phyloP scores from a whole-genome alignment of 2,113 vertebrate genomes.

The Eira barbara region DNA sequence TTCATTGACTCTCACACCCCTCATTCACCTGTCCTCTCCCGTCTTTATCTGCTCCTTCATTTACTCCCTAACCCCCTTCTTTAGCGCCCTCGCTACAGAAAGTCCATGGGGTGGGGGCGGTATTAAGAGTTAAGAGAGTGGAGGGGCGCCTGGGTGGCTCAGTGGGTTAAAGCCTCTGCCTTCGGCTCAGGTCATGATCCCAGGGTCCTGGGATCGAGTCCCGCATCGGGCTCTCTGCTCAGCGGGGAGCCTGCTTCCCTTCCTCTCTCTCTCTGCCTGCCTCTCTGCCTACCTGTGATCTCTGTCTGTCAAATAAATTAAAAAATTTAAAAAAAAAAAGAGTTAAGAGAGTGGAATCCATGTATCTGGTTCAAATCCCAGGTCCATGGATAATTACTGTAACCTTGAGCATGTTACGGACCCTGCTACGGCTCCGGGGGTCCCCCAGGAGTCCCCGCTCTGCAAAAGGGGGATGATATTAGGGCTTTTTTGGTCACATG shows the following conservation, averaged over 20 bases:
- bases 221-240: too few species aligned
- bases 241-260: too few species aligned
- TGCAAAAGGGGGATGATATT: neutral
- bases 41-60: neutral
- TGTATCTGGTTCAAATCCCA: neutral
- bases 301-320: too few species aligned
- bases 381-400: neutral
- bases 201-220: too few species aligned
- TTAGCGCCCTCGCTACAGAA: too few species aligned
- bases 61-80: neutral
- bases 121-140: neutral
- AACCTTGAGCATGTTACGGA: neutral
- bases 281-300: too few species aligned
- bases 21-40: neutral
- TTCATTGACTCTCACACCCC: neutral
- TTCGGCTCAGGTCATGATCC: too few species aligned
- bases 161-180: too few species aligned
- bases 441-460: neutral
- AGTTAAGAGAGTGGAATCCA: neutral
- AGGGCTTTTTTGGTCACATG: fast-evolving
- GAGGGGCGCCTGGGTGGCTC: too few species aligned
- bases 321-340: too few species aligned
- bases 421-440: neutral
- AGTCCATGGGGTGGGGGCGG: too few species aligned
- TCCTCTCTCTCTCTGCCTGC: too few species aligned